phyloP scores from a whole-genome alignment of 1,140 invertebrate species.

The Penaeus chinensis region DNA sequence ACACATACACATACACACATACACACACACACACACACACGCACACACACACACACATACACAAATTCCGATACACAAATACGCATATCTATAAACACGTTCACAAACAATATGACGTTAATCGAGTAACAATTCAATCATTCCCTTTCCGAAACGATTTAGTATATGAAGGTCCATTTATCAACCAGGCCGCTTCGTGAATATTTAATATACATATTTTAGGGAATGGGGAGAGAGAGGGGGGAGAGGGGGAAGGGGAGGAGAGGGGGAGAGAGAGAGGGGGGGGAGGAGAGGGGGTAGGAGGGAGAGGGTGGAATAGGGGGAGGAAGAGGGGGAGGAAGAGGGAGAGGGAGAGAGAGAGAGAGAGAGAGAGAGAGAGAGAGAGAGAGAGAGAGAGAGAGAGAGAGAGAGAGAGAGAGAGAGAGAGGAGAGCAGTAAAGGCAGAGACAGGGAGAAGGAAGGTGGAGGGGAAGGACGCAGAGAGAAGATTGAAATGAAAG shows the following conservation, averaged over 20 bases:
- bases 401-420: not conserved
- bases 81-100: slow-evolving; percentile 23
- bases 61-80: not conserved
- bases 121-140: no score
- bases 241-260: not conserved
- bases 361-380: not conserved
- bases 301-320: not conserved
- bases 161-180: no score
- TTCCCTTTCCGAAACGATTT: no score
- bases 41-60: slow-evolving; percentile 11
- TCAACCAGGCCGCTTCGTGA: not conserved
- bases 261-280: not conserved
- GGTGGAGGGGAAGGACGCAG: not conserved
- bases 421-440: not conserved
- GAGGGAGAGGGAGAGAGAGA: not conserved
- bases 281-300: not conserved
- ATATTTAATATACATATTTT: not conserved
- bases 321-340: not conserved
- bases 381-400: not conserved
- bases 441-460: no score
- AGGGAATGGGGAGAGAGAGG: not conserved
- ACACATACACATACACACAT: not conserved
- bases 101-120: slow-evolving; percentile 2
- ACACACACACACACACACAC: slow-evolving; percentile 20
- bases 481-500: not conserved